phyloP scores from a whole-genome alignment of 2,113 vertebrate species.

The Axis porcinus region DNA sequence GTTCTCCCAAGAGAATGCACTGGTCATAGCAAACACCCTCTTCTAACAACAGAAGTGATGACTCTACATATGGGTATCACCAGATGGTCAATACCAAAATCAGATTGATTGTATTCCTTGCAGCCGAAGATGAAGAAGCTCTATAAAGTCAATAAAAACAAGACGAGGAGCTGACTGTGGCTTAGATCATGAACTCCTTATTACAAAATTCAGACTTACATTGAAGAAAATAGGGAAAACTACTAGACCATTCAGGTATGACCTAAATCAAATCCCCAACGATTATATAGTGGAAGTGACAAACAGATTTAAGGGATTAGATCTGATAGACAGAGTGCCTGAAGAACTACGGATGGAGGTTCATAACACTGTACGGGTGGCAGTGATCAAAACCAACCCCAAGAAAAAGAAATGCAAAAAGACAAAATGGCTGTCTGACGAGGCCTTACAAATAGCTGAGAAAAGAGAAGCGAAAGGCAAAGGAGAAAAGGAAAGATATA shows the following conservation, averaged over 20 bases:
- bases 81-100: neutral
- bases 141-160: neutral
- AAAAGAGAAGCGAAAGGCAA: neutral
- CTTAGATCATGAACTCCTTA: neutral
- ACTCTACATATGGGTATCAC: neutral
- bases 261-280: neutral
- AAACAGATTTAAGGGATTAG: neutral
- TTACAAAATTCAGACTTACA: neutral
- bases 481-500: neutral
- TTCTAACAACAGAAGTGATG: neutral
- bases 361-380: neutral
- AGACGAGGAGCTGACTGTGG: neutral
- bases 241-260: neutral
- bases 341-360: neutral
- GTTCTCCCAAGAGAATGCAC: neutral
- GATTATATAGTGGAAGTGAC: neutral
- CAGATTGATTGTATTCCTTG: neutral
- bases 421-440: neutral
- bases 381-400: neutral
- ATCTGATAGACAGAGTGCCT: neutral
- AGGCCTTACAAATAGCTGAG: neutral
- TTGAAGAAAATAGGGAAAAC: neutral
- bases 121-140: neutral
- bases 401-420: neutral
- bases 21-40: neutral